Percentiles rank a stretch among this genome's conserved stretches.
Conservation (phyloP, 2,797 vertebrate genomes). For the Thripadectes ignobilis region DNA sequence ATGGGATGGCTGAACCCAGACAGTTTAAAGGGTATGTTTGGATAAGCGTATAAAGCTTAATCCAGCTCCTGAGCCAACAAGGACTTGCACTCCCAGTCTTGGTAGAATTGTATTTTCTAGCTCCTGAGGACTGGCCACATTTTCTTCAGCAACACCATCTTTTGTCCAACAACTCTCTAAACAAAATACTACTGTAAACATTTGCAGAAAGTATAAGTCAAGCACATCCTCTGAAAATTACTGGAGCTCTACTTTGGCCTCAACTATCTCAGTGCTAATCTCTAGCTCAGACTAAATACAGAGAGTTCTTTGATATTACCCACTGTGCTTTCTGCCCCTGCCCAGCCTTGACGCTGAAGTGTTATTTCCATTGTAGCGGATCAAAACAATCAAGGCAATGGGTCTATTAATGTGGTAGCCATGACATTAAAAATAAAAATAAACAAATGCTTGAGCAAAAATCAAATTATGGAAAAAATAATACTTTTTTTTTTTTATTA, state of each 20-base stretch:
- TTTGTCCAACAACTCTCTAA: neutral
- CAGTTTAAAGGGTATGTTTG: neutral
- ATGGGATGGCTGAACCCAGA: neutral
- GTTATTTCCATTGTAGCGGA: neutral
- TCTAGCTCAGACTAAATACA: neutral
- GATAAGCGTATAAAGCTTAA: neutral
- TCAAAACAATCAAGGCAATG: neutral
- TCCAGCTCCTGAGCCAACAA: neutral
- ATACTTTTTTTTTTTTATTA: neutral
- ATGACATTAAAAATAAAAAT: neutral
- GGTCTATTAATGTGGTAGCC: neutral
- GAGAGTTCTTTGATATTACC: neutral
- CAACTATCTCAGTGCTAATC: neutral
- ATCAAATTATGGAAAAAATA: neutral
- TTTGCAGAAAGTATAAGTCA: neutral
- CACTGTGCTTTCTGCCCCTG: neutral
- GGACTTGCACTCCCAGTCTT: neutral
- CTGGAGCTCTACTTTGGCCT: neutral
- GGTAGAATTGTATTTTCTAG: neutral
- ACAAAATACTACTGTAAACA: fast-evolving
- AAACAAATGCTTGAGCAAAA: neutral
- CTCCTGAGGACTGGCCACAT: neutral
- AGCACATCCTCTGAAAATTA: neutral
- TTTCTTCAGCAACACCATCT: neutral
- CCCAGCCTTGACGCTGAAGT: neutral